phyloP scores from a whole-genome alignment of 2,113 vertebrate genomes.

The Epinephelus moara region DNA sequence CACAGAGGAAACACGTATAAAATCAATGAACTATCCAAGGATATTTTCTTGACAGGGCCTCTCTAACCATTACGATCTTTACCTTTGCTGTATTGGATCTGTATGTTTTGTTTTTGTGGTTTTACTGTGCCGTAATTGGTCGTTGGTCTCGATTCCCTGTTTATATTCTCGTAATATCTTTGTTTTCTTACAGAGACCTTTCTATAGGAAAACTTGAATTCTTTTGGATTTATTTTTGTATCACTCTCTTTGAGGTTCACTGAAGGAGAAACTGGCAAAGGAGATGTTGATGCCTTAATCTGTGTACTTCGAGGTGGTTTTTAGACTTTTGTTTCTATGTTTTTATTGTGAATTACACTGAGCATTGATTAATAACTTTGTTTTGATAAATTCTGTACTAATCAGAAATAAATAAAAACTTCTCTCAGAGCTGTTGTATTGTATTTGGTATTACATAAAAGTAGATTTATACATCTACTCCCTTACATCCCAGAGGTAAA shows the following conservation, averaged over 20 bases:
- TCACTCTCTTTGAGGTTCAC: constrained; percentile 53
- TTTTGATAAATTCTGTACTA: constrained; percentile 71
- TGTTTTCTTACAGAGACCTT: constrained; percentile 64
- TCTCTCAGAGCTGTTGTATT: constrained; percentile 6
- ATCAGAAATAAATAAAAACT: constrained; percentile 42
- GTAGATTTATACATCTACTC: not conserved
- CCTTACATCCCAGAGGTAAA: not conserved
- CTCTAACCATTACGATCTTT: not conserved
- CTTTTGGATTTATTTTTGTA: constrained; percentile 74
- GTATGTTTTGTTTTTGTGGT: constrained; percentile 58
- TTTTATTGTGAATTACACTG: constrained; percentile 57
- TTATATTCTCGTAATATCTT: constrained; percentile 41
- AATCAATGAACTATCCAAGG: not conserved
- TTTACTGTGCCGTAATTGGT: constrained; percentile 61
- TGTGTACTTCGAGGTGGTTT: constrained; percentile 57
- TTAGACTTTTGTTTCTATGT: constrained; percentile 43
- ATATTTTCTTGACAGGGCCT: not conserved
- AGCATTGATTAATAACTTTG: constrained; percentile 42
- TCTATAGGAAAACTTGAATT: constrained; percentile 71
- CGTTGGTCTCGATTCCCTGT: constrained; percentile 37
- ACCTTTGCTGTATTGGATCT: constrained; percentile 50
- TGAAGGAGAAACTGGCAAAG: constrained; percentile 52
- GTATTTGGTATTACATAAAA: not conserved
- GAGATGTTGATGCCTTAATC: constrained; percentile 72
- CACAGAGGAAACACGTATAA: not conserved